A percentile compares a stretch with the other conserved stretches of the same genome.
Conservation (phyloP, 1,140 invertebrate genomes). For the Uloborus diversus region DNA sequence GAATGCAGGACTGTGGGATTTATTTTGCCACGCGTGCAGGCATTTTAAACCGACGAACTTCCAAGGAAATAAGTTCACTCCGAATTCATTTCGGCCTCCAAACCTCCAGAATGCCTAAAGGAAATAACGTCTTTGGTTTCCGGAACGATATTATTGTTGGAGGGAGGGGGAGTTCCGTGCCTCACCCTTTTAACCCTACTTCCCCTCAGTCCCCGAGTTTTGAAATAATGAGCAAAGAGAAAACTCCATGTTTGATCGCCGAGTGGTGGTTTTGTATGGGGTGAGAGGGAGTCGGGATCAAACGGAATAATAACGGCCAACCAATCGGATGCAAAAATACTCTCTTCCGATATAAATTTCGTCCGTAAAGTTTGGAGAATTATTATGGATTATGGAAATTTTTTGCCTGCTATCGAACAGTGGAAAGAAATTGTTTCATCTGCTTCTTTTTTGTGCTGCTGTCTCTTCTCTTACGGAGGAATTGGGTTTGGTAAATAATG, state of each 20-base stretch:
- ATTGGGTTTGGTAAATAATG: constrained; percentile 49
- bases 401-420: constrained; percentile 44
- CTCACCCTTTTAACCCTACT: constrained; percentile 41
- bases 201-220: constrained; percentile 32
- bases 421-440: constrained; percentile 44
- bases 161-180: not conserved
- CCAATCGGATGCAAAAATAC: constrained; percentile 50
- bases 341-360: constrained; percentile 54
- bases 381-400: constrained; percentile 57
- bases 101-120: not conserved
- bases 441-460: constrained; percentile 8
- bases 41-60: too few species aligned
- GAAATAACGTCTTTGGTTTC: constrained; percentile 48
- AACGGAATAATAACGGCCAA: constrained; percentile 48
- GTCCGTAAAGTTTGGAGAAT: constrained; percentile 55
- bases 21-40: too few species aligned
- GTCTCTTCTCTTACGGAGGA: constrained; percentile 19
- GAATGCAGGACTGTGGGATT: too few species aligned
- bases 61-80: constrained; percentile 46
- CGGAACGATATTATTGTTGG: constrained; percentile 43
- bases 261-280: not conserved
- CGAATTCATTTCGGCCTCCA: constrained; percentile 32
- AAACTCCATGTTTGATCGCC: constrained; percentile 45
- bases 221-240: constrained; percentile 9
- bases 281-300: not conserved